Conservation (phyloP, 2,113 vertebrate species). For the Nycticryphes semicollaris region DNA sequence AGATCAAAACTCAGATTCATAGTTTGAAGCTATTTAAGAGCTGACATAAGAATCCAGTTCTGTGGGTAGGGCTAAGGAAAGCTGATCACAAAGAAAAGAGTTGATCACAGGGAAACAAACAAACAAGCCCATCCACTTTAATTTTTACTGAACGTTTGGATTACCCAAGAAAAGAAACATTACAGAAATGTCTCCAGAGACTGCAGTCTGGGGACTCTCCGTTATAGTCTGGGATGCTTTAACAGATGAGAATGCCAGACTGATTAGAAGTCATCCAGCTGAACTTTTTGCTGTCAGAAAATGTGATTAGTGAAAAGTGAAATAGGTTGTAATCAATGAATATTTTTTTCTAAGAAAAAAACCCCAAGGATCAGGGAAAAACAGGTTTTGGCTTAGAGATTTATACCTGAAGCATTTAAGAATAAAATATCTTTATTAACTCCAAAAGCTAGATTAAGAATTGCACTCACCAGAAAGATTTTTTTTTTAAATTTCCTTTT, state of each 20-base stretch:
- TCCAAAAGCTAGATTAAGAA: neutral
- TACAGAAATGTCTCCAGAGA: neutral
- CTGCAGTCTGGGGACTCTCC: neutral
- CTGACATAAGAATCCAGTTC: neutral
- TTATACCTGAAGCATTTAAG: neutral
- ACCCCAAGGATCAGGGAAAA: neutral
- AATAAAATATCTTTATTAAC: neutral
- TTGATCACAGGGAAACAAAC: neutral
- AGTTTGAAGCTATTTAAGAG: neutral
- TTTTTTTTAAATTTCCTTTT: neutral
- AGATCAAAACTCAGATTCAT: neutral
- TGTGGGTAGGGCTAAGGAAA: neutral
- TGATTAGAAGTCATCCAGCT: neutral
- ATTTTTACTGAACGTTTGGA: neutral
- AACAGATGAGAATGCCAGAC: neutral
- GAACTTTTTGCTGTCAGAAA: conserved; percentile 22
- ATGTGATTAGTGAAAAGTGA: neutral
- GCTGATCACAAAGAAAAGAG: neutral
- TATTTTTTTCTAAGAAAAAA: neutral
- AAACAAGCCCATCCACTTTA: neutral
- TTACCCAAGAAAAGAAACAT: neutral
- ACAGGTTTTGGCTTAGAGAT: neutral
- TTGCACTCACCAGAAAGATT: neutral
- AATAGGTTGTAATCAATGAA: neutral
- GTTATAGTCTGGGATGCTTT: neutral